Evolutionary conservation across 2,797 vertebrate species (phyloP).

Genomic region (Macropodus opercularis): DNA sequence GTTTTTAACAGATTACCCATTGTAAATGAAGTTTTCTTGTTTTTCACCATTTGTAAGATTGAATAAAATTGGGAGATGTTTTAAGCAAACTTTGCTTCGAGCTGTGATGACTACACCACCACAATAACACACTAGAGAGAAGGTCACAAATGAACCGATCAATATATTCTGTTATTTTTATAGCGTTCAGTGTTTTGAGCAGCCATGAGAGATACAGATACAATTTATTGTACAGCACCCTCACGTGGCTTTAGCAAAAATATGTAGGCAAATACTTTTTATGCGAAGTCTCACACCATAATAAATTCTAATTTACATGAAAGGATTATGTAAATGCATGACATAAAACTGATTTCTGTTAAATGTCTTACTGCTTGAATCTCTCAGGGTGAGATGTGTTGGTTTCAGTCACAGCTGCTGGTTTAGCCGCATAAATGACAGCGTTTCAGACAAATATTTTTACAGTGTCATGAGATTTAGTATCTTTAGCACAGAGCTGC

Average conservation of each 20-base stretch:
- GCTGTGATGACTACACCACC: conserved; percentile 78
- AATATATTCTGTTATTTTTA: too few species aligned
- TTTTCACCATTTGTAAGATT: conserved; percentile 99
- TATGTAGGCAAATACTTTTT: neutral
- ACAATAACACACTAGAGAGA: conserved; percentile 37
- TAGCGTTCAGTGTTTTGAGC: neutral
- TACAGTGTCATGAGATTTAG: conserved; percentile 15
- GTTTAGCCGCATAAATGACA: conserved; percentile 52
- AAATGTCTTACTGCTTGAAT: too few species aligned
- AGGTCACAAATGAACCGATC: conserved; percentile 30
- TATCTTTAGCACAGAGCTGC: conserved; percentile 28
- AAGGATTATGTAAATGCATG: too few species aligned
- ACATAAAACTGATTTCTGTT: too few species aligned
- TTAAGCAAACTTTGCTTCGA: conserved; percentile 89
- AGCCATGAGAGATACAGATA: too few species aligned
- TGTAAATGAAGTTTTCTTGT: conserved; percentile 98
- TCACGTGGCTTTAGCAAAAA: conserved; percentile 41
- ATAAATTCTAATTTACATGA: conserved; percentile 17
- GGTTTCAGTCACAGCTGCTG: conserved; percentile 17
- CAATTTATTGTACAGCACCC: conserved; percentile 48
- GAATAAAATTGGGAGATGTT: conserved; percentile 93
- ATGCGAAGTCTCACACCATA: too few species aligned
- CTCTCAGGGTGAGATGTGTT: conserved; percentile 8
- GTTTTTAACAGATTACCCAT: conserved; percentile 99
- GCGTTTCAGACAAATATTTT: conserved; percentile 48